Percentiles rank a stretch among this genome's conserved stretches.
Evolutionary conservation across 2,888 invertebrate genomes (phyloP).

Genomic region (Dryocosmus kuriphilus): DNA sequence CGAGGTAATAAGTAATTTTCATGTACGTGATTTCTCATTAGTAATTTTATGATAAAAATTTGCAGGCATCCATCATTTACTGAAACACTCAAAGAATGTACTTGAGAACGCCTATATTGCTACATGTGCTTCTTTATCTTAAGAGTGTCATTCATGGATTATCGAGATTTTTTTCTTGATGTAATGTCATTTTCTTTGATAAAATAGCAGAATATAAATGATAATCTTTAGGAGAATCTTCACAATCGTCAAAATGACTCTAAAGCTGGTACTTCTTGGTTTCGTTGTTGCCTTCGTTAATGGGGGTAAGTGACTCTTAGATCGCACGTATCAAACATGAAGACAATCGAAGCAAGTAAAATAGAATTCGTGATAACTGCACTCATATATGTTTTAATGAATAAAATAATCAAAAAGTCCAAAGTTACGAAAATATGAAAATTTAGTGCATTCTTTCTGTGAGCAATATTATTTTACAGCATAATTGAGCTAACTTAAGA

Average conservation of each 20-base stretch:
- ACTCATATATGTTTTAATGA: too few relatives aligned
- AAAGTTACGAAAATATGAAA: too few relatives aligned
- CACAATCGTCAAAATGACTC: conserved; percentile 39
- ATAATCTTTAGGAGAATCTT: not conserved
- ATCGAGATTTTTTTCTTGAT: not conserved
- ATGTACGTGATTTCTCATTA: not conserved
- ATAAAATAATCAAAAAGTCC: too few relatives aligned
- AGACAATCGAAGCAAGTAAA: too few relatives aligned
- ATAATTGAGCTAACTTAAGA: too few relatives aligned
- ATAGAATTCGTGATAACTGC: too few relatives aligned
- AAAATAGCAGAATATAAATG: conserved; percentile 14
- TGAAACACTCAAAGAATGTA: not conserved
- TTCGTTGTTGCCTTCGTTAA: conserved; percentile 38
- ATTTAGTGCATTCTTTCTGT: too few relatives aligned
- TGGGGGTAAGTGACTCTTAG: conserved; percentile 41
- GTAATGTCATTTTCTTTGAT: conserved; percentile 16
- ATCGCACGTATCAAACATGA: too few relatives aligned
- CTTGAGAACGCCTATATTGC: not conserved
- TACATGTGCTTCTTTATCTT: not conserved
- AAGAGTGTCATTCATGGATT: conserved; percentile 1
- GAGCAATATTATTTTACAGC: too few relatives aligned
- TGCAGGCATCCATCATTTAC: conserved; percentile 13
- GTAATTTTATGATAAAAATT: not conserved
- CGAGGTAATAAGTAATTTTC: not conserved
- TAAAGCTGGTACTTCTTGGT: conserved; percentile 17